These are phyloP conservation scores for Nesogale talazaci DNA, from an alignment of 2,113 vertebrate genomes.

Conservation along the genomic window DNA sequence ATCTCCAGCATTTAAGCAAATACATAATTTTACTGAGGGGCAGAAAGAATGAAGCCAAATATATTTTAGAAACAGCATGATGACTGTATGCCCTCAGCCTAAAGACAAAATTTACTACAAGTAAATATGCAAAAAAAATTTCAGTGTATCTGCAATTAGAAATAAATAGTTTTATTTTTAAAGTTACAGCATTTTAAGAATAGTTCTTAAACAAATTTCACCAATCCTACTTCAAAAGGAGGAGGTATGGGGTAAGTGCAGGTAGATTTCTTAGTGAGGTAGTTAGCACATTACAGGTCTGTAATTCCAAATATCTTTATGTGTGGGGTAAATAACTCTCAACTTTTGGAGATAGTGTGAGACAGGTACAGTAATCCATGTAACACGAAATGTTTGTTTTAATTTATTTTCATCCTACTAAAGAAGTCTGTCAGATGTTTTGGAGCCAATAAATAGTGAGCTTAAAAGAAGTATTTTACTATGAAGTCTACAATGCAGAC, in stretches of 20 bases:
- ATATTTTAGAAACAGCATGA: neutral
- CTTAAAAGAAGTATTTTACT: rapidly evolving
- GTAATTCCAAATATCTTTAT: neutral
- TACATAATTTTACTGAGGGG: too few species aligned
- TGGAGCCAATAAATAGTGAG: neutral
- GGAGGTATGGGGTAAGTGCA: neutral
- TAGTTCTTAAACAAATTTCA: neutral
- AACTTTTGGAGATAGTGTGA: neutral
- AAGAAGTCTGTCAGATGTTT: neutral
- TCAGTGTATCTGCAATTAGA: neutral
- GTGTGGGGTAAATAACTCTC: neutral
- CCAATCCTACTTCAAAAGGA: neutral
- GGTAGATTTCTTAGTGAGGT: too few species aligned
- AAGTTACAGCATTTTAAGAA: neutral
- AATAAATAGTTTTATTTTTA: neutral
- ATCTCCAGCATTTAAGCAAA: neutral
- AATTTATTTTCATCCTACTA: neutral
- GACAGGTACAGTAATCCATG: neutral
- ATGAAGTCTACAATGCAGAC: neutral
- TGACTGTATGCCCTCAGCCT: neutral
- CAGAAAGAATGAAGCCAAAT: neutral
- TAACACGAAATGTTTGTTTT: neutral
- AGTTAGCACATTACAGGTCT: neutral
- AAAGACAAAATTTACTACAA: neutral
- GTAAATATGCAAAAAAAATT: neutral